Evolutionary conservation across 2,888 invertebrate species (phyloP).

Genomic region (Alloplasta piceator): DNA sequence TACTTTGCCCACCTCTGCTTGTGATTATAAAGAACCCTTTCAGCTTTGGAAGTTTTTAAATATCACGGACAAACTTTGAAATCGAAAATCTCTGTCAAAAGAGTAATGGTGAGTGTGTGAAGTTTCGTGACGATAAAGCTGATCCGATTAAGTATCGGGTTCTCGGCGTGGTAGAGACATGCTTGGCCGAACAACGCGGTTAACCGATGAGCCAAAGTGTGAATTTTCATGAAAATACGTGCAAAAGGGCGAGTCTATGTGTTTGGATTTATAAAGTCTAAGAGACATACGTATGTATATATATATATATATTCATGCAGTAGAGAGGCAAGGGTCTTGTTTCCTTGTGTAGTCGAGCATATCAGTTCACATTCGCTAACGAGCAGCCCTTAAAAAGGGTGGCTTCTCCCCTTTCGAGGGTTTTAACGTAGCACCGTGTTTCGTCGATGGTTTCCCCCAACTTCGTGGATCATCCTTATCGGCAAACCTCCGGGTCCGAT

Average conservation of each 20-base stretch:
- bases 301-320: conserved; percentile 34
- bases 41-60: no score
- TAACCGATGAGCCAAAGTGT: neutral
- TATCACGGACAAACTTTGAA: no score
- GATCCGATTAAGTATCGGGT: no score
- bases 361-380: conserved; percentile 61
- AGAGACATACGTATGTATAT: neutral
- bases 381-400: conserved; percentile 65
- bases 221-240: neutral
- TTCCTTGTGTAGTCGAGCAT: conserved; percentile 45
- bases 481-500: conserved; percentile 34
- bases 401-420: conserved; percentile 39
- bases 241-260: neutral
- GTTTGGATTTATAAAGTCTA: neutral
- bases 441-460: conserved; percentile 31
- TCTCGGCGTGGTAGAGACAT: no score
- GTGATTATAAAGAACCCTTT: no score
- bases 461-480: conserved; percentile 59
- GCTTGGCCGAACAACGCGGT: neutral
- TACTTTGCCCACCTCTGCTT: no score
- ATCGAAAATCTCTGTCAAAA: no score
- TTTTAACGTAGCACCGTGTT: conserved; percentile 8
- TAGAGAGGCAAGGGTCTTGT: conserved; percentile 23
- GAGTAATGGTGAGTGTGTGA: no score
- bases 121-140: no score